Conservation (phyloP, 2,888 invertebrate species). For the Syritta pipiens region DNA sequence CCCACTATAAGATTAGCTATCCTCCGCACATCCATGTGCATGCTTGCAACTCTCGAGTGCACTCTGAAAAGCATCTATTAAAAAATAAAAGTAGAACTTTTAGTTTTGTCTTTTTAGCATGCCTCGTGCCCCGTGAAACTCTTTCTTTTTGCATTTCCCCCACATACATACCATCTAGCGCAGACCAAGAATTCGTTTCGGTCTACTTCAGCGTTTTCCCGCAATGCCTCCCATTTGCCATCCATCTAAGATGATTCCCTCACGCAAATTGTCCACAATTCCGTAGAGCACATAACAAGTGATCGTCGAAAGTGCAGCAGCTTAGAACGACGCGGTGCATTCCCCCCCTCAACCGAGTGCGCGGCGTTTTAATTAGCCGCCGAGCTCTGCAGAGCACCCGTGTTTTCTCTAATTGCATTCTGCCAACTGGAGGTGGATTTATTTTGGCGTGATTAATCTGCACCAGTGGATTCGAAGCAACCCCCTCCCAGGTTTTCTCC, state of each 20-base stretch:
- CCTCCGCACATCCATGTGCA: too few relatives aligned
- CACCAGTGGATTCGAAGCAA: constrained; percentile 46
- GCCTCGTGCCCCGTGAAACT: constrained; percentile 8
- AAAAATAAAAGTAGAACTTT: constrained; percentile 67
- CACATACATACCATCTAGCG: constrained; percentile 43
- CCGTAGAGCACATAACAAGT: constrained; percentile 18
- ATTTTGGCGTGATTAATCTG: constrained; percentile 62
- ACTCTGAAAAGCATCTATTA: background rate
- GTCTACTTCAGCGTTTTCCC: constrained; percentile 41
- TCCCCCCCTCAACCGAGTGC: too few relatives aligned
- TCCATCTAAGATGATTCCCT: constrained; percentile 9
- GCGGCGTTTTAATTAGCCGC: constrained; percentile 47
- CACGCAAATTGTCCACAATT: constrained; percentile 49
- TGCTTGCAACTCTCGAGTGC: background rate
- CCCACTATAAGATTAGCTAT: too few relatives aligned
- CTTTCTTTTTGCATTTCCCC: constrained; percentile 36
- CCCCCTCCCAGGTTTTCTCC: constrained; percentile 23
- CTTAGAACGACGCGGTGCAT: constrained; percentile 61
- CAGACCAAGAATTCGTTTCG: constrained; percentile 47
- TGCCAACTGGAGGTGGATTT: constrained; percentile 13
- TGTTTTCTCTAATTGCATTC: constrained; percentile 61
- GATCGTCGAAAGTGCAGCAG: constrained; percentile 45
- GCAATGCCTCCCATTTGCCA: too few relatives aligned
- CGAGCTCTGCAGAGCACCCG: too few relatives aligned
- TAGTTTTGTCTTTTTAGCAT: constrained; percentile 51